Conservation (phyloP, 2,797 vertebrate genomes). For the Acipenser oxyrinchus region DNA sequence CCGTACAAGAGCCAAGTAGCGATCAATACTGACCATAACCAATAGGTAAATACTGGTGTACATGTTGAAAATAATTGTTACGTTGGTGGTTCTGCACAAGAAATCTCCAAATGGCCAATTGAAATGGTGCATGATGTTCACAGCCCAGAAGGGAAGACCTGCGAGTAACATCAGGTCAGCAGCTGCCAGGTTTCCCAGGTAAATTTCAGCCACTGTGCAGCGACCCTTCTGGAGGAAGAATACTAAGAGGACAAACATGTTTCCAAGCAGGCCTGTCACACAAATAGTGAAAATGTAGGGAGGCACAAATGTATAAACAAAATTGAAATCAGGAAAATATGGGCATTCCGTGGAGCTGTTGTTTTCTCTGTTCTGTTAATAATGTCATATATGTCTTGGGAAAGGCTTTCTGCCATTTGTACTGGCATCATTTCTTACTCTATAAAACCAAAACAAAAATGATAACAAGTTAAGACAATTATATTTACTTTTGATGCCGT, state of each 20-base stretch:
- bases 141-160: conserved; percentile 81
- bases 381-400: too few species aligned
- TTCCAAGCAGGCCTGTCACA: conserved; percentile 60
- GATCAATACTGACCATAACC: conserved; percentile 80
- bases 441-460: conserved; percentile 1
- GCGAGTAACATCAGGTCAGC: conserved; percentile 73
- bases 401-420: too few species aligned
- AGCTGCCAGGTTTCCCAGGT: conserved; percentile 74
- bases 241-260: conserved; percentile 69
- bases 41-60: conserved; percentile 79
- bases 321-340: conserved; percentile 44
- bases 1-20: conserved; percentile 81
- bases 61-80: conserved; percentile 62
- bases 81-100: conserved; percentile 70
- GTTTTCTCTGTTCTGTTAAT: too few species aligned
- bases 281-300: conserved; percentile 53
- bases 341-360: too few species aligned
- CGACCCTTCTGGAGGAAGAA: conserved; percentile 63
- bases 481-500: neutral
- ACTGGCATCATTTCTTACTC: too few species aligned
- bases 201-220: conserved; percentile 80
- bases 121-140: conserved; percentile 63
- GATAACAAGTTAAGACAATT: neutral
- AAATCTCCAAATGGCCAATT: conserved; percentile 75
- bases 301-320: conserved; percentile 46